These are phyloP conservation scores for Mantis religiosa DNA, from an alignment of 2,888 invertebrate genomes.

Conservation along the genomic window DNA sequence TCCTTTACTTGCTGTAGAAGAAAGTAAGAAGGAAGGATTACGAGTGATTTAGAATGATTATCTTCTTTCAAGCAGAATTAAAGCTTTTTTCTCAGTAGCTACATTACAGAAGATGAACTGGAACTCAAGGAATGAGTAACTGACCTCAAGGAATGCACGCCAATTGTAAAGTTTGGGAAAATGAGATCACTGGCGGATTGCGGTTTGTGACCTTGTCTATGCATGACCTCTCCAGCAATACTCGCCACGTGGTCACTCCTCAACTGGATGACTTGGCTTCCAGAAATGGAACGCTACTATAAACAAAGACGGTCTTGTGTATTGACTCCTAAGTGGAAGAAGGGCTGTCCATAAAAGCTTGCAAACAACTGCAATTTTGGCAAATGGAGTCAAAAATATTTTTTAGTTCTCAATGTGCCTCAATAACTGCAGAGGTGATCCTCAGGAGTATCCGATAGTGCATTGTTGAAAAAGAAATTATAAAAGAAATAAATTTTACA, in stretches of 20 bases:
- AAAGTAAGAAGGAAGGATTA: too few species aligned
- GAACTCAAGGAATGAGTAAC: too few species aligned
- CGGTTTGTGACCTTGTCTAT: background rate
- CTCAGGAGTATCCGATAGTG: too few species aligned
- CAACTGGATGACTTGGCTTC: background rate
- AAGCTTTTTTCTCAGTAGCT: too few species aligned
- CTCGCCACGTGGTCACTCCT: background rate
- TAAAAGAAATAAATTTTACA: too few species aligned
- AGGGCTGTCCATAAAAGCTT: background rate
- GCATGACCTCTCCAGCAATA: background rate
- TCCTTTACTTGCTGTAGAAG: too few species aligned
- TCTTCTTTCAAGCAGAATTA: too few species aligned
- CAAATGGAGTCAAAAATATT: background rate
- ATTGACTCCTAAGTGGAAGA: background rate
- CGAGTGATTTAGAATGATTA: too few species aligned
- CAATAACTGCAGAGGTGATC: background rate
- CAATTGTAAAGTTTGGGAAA: background rate
- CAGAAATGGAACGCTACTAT: background rate
- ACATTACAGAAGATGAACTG: too few species aligned
- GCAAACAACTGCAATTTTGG: background rate
- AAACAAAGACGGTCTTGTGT: background rate
- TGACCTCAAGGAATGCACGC: too few species aligned
- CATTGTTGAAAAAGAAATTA: too few species aligned
- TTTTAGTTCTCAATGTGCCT: background rate
- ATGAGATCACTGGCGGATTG: slow-evolving; percentile 1